Percentiles rank a stretch among this genome's conserved stretches.
These are phyloP conservation scores for Phalangium opilio DNA, from an alignment of 2,888 invertebrate species.

Conservation along the genomic window DNA sequence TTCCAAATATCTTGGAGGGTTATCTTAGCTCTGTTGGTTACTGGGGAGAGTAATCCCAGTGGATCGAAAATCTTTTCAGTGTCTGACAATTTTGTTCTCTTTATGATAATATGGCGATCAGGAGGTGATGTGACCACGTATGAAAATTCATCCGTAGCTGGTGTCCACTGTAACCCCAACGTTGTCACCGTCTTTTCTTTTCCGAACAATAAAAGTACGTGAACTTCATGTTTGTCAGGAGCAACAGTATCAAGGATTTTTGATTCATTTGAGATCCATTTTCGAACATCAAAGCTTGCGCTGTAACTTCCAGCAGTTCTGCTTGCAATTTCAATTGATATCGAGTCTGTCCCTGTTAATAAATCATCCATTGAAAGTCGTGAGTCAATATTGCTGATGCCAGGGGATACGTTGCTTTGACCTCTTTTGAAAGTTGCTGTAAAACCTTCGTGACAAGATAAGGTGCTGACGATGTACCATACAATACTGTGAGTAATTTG, in stretches of 20 bases:
- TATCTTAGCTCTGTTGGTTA: neutral
- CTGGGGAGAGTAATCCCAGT: neutral
- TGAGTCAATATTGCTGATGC: constrained; percentile 13
- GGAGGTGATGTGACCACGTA: neutral
- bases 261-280: neutral
- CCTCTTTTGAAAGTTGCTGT: constrained; percentile 18
- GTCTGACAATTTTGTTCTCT: neutral
- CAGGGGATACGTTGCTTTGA: constrained; percentile 8
- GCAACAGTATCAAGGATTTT: neutral
- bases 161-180: no score
- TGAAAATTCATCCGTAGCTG: no score
- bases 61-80: constrained; percentile 2
- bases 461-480: constrained; percentile 24
- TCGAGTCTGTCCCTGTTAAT: neutral
- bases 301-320: neutral
- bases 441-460: constrained; percentile 24
- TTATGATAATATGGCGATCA: neutral
- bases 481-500: constrained; percentile 20
- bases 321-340: neutral
- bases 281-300: neutral
- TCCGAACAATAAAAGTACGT: neutral
- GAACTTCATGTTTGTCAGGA: neutral
- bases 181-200: no score
- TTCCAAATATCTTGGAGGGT: neutral
- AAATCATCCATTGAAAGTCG: constrained; percentile 26